These are phyloP conservation scores for Amphiura filiformis DNA, from an alignment of 35 echinoderm and acorn worm species.

Conservation along the genomic window DNA sequence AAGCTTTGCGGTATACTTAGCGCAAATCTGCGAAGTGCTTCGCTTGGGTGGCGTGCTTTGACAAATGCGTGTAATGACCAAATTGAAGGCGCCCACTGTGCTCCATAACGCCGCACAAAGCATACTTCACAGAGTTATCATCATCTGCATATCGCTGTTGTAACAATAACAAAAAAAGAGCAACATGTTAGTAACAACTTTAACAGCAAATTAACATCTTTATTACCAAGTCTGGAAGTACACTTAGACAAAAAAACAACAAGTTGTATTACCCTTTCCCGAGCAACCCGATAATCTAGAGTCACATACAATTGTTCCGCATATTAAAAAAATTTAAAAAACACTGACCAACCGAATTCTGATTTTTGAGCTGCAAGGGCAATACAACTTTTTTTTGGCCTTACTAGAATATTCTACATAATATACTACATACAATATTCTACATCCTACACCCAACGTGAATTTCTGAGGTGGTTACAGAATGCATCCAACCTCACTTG, in stretches of 20 bases:
- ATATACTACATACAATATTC: too few species aligned
- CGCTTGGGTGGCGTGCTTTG: constrained; percentile 74
- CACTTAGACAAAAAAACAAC: background rate
- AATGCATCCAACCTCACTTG: too few species aligned
- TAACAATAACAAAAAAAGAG: constrained; percentile 14
- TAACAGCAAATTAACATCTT: background rate
- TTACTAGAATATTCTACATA: too few species aligned
- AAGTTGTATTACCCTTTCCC: background rate
- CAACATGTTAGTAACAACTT: background rate
- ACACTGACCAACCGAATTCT: too few species aligned
- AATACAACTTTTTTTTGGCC: too few species aligned
- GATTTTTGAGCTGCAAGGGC: too few species aligned
- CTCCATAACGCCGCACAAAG: constrained; percentile 89
- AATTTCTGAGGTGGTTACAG: too few species aligned
- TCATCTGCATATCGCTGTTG: constrained; percentile 78
- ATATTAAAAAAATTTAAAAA: too few species aligned
- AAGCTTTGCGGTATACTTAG: constrained; percentile 57
- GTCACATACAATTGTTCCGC: too few species aligned
- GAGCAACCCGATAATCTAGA: too few species aligned
- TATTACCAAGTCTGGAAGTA: too few species aligned
- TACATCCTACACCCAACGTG: too few species aligned
- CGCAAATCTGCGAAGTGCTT: constrained; percentile 54
- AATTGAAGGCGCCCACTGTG: constrained; percentile 83
- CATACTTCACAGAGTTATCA: constrained; percentile 75
- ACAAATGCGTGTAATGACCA: constrained; percentile 98